phyloP scores from a whole-genome alignment of 2,113 vertebrate genomes.

The Rana temporaria region DNA sequence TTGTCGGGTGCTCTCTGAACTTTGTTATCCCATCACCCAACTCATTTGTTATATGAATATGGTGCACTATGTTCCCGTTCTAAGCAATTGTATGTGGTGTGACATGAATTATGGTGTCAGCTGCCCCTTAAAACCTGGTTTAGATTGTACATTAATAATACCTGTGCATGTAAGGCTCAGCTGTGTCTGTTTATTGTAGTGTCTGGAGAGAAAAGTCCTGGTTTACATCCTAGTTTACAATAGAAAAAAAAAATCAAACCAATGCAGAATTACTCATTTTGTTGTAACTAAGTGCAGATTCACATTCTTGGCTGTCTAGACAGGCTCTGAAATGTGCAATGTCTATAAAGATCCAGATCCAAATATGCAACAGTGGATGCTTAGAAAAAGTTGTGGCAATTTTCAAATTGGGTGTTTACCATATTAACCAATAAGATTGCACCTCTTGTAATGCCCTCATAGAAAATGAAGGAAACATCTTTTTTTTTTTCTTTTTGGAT shows the following conservation, averaged over 20 bases:
- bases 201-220: constrained; percentile 20
- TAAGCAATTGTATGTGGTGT: constrained; percentile 24
- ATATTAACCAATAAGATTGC: no score
- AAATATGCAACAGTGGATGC: no score
- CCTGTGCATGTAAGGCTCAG: constrained; percentile 43
- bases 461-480: no score
- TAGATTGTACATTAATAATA: constrained; percentile 39
- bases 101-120: constrained; percentile 36
- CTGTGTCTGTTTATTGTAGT: constrained; percentile 34
- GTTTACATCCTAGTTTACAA: constrained; percentile 44
- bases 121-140: constrained; percentile 30
- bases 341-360: background rate
- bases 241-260: constrained; percentile 1
- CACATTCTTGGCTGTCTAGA: constrained; percentile 50
- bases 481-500: no score
- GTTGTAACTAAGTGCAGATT: constrained; percentile 33
- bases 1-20: background rate
- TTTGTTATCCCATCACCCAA: constrained; percentile 15
- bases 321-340: background rate
- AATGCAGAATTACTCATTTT: constrained; percentile 13
- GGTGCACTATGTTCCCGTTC: background rate
- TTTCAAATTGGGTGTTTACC: no score
- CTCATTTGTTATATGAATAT: constrained; percentile 3
- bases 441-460: no score
- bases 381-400: no score